A percentile compares a stretch with the other conserved stretches of the same genome.
Conservation (phyloP, 2,888 invertebrate species). For the Drosophila kanekoi region DNA sequence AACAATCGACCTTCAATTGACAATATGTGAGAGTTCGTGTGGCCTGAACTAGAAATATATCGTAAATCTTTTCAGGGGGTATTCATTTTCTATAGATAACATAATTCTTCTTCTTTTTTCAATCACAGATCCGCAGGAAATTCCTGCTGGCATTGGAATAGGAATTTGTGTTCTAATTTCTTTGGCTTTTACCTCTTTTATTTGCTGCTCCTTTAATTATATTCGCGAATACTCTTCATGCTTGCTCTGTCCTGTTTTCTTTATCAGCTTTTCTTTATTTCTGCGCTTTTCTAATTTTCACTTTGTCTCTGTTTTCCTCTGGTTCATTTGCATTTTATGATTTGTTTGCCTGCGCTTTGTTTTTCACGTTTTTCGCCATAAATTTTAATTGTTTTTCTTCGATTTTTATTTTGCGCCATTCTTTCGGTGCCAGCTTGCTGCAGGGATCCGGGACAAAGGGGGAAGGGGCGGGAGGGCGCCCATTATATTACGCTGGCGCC, state of each 20-base stretch:
- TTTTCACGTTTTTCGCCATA: constrained; percentile 61
- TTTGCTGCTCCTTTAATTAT: constrained; percentile 21
- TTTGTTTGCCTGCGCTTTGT: constrained; percentile 69
- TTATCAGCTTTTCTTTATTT: constrained; percentile 28
- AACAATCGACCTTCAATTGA: too few relatives aligned
- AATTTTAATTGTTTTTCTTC: constrained; percentile 79
- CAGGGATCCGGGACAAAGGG: neutral
- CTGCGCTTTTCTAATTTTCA: constrained; percentile 35
- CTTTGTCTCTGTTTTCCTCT: constrained; percentile 22
- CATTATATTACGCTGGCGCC: constrained; percentile 24
- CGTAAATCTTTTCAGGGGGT: too few relatives aligned
- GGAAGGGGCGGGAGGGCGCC: neutral
- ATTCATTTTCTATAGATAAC: too few relatives aligned
- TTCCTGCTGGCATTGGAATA: neutral
- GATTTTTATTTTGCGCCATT: constrained; percentile 66
- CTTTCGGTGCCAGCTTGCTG: constrained; percentile 35
- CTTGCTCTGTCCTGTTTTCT: constrained; percentile 23
- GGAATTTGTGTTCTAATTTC: constrained; percentile 8
- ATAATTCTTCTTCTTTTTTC: too few relatives aligned
- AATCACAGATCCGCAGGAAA: neutral
- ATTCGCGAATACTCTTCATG: neutral
- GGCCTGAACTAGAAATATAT: too few relatives aligned
- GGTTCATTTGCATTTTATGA: constrained; percentile 76
- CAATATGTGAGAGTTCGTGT: too few relatives aligned
- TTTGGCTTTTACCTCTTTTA: constrained; percentile 5